phyloP scores from a whole-genome alignment of 1,140 invertebrate genomes.

The Paracyclopina nana region DNA sequence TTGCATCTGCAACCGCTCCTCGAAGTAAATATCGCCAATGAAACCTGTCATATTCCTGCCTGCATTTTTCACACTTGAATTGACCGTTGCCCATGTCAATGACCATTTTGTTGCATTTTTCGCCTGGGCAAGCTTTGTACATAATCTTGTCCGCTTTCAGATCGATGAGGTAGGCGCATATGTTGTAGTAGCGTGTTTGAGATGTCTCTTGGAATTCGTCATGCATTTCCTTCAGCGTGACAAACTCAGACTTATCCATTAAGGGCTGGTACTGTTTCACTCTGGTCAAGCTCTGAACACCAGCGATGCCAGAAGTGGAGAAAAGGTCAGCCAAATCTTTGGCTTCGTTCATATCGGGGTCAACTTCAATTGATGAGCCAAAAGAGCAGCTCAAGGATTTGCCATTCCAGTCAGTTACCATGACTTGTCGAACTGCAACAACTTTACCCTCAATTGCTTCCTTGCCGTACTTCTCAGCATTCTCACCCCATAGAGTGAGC shows the following conservation, averaged over 20 bases:
- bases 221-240: neutral
- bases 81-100: neutral
- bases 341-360: neutral
- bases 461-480: neutral
- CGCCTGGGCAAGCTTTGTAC: neutral
- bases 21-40: neutral
- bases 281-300: neutral
- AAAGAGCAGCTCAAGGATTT: slow-evolving; percentile 1
- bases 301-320: neutral
- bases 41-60: neutral
- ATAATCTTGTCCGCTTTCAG: slow-evolving; percentile 8
- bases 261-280: too few species aligned
- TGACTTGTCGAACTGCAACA: neutral
- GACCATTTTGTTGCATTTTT: neutral
- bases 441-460: slow-evolving; percentile 5
- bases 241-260: too few species aligned
- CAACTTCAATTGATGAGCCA: neutral
- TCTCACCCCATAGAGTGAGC: neutral
- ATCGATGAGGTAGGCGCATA: neutral
- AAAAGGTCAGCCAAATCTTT: neutral
- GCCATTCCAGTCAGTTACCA: slow-evolving; percentile 3
- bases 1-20: neutral
- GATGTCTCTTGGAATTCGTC: neutral
- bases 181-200: neutral
- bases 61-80: neutral